These are phyloP conservation scores for Colaptes auratus DNA, from an alignment of 2,113 vertebrate species.

Conservation along the genomic window DNA sequence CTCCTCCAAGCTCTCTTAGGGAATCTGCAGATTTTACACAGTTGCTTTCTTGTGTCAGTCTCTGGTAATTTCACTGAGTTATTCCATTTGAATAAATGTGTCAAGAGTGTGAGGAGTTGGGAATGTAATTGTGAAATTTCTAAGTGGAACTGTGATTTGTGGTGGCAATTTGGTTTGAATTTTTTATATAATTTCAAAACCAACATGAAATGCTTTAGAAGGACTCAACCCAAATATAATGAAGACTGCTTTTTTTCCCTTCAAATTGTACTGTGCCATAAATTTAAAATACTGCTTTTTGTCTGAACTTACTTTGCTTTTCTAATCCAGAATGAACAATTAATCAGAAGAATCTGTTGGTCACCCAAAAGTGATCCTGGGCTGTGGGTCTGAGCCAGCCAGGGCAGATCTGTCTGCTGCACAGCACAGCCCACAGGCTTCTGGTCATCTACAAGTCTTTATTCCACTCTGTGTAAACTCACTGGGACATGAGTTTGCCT, in stretches of 20 bases:
- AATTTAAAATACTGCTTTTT: background rate
- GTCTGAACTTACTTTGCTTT: background rate
- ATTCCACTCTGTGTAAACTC: accelerated
- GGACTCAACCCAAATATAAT: background rate
- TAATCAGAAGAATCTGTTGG: background rate
- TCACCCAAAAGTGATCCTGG: background rate
- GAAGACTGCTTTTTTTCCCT: background rate
- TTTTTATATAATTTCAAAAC: background rate
- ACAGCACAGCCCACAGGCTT: background rate
- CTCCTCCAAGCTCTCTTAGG: background rate
- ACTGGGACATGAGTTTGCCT: background rate
- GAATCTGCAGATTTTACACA: background rate
- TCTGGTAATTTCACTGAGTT: background rate
- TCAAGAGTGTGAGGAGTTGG: background rate
- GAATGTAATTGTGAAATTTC: background rate
- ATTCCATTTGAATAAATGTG: background rate
- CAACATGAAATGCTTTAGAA: background rate
- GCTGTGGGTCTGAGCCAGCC: background rate
- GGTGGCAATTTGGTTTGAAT: background rate
- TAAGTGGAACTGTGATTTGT: background rate
- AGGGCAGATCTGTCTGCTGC: background rate
- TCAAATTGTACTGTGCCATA: background rate
- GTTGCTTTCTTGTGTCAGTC: background rate
- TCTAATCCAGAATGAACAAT: background rate
- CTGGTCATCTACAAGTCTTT: background rate